Percentiles rank a stretch among this genome's conserved stretches.
Conservation (phyloP, 2,113 vertebrate species). For the Dolichotis patagonum region DNA sequence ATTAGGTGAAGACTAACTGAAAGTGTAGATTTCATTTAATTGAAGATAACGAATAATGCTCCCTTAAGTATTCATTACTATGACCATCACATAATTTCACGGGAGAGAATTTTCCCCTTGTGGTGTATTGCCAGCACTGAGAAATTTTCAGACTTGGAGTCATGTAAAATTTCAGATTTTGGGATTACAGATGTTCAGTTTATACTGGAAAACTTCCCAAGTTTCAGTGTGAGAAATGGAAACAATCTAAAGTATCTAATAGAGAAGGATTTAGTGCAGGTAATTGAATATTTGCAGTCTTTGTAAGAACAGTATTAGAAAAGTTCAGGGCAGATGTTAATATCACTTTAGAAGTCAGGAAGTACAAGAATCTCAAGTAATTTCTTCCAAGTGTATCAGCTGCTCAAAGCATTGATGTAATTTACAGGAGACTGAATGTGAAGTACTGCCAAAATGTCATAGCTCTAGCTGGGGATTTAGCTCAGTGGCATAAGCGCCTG, state of each 20-base stretch:
- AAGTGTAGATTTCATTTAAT: neutral
- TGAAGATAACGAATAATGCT: neutral
- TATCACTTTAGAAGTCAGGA: neutral
- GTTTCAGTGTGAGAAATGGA: neutral
- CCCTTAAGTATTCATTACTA: neutral
- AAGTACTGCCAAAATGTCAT: neutral
- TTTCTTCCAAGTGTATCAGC: neutral
- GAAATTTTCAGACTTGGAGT: neutral
- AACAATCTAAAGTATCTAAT: neutral
- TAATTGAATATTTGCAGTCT: neutral
- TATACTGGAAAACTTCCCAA: neutral
- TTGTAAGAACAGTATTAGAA: neutral
- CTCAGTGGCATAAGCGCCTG: too few relatives aligned
- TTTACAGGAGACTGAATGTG: neutral
- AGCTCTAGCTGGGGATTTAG: too few relatives aligned
- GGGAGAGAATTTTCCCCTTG: neutral
- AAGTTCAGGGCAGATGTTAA: neutral
- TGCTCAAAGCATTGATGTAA: neutral
- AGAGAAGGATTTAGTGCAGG: neutral
- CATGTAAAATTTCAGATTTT: neutral
- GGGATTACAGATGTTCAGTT: neutral
- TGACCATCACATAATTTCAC: neutral
- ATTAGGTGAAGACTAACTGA: neutral
- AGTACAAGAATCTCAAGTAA: neutral
- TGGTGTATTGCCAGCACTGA: neutral